Evolutionary conservation across 2,113 vertebrate genomes (phyloP), one percentile per base, ranked within the genome.

Genomic region (Paedocypris sp.): DNA sequence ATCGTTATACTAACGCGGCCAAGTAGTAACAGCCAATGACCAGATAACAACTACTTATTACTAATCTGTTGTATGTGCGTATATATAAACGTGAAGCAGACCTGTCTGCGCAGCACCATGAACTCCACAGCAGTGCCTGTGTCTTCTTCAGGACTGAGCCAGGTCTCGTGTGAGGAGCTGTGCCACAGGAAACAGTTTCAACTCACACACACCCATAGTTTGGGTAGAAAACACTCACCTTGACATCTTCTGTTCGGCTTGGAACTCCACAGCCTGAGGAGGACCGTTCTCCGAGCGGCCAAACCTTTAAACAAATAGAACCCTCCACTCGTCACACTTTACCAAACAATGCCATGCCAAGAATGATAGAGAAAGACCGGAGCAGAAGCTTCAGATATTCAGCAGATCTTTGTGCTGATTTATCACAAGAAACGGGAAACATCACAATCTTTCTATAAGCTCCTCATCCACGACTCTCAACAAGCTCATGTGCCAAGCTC

Each of bases 51-150:
- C n/a, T n/a, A n/a, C n/a, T n/a, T n/a, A n/a, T n/a, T n/a, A n/a
- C n/a, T n/a, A 16, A 3, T 7, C 19, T 49, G 42, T 13, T 15
- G 11, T 36, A 11, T 1, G n/a, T 36, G 15, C 6, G 29, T n/a
- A n/a, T n/a, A n/a, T n/a, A n/a, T n/a, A 33, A 16, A 28, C 10
- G 31, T 26, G 11, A 13, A 3, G 2, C 29, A 35, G 28, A 81
- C 80, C 75, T 83, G 80, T 69, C 80, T 71, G 28, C 79, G 70
- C 6, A 83, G 72, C 47, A 81, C 77, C 3, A 83, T 72, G 29
- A 81, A 53, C 63, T 83, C 79, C 1, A 83, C 74, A 1, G 63
- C 75, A 12, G 71, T 65, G 26, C 69, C 76, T 1, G 70, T 62
- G 1, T 83, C 79, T 1, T 79, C 79, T 11, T 81, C 77, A 6